Base-by-base conservation (phyloP, 2,888 invertebrate species). In the Lasioglossum oenotherae region DNA sequence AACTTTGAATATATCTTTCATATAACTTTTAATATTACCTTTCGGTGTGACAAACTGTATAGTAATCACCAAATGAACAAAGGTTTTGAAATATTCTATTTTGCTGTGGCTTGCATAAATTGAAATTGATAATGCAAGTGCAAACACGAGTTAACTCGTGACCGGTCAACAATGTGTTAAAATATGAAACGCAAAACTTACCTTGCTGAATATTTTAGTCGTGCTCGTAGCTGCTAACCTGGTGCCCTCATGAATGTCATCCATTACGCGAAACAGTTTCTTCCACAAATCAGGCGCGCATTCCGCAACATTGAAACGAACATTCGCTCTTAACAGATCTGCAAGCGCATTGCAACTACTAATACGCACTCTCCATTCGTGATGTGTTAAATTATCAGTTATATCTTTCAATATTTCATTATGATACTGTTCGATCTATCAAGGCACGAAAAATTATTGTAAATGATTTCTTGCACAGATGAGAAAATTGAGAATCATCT, bases 231-330 rank as follows among this genome's bases (percentile, higher is more conserved):
- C 98, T 0, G 97, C 97, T 84, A 96, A 95, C 75, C 98, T 95
- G 0, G 98, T 98, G 41, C 97, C 98, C 94, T 98, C 99, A 94
- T 99, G 99, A 90, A 98, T 98, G 95, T 99, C 99, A 94, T 99
- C 99, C 97, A 98, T 98, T 0, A 99, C 99, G 35, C 98, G 96
- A 94, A 99, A 98, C 86, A 99, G 95, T 93, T 98, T 97, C 53
- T 96, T 96, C 98, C 99, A 99, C 72, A 98, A 96, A 85, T 97
- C 97, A 0, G 95, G 92, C 31, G 92, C 93, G 69, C 86, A 93
- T 88, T 92, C 91, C 0, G 96, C 96, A 64, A 97, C 93, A 86
- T 94, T 92, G 41, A 95, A 93, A 44, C 93, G 90, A 60, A 93
- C 93, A 81, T 93, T 94, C 87, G 87, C 72, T 88, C 93, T 93